Percentiles rank a stretch among this genome's conserved stretches.
phyloP scores from a whole-genome alignment of 2,797 vertebrate species.

The Neosalanx taihuensis region DNA sequence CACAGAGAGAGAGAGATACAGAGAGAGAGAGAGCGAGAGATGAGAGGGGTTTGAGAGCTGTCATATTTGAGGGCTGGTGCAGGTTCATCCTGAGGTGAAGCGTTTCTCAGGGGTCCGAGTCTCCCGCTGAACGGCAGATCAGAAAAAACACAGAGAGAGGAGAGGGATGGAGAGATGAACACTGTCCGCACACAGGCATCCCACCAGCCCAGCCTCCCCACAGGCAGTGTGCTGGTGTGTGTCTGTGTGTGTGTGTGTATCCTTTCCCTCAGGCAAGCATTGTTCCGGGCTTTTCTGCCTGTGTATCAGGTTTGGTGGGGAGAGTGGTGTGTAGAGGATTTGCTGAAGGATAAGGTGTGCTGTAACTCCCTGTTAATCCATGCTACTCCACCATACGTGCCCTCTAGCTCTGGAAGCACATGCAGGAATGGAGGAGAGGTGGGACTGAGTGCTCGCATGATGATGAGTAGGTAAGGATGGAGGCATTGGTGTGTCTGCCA shows the following conservation, averaged over 20 bases:
- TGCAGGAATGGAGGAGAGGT: neutral
- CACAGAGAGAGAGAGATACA: too few species aligned
- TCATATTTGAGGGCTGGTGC: conserved; percentile 67
- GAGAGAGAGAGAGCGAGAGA: conserved; percentile 43
- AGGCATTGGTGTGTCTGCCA: neutral
- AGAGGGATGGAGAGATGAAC: conserved; percentile 54
- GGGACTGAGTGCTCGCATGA: neutral
- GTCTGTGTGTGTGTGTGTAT: conserved; percentile 7
- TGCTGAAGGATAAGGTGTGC: neutral
- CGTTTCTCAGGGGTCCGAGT: conserved; percentile 69
- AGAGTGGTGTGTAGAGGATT: neutral
- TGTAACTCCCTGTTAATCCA: neutral
- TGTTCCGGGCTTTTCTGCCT: conserved; percentile 7
- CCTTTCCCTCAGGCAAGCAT: neutral
- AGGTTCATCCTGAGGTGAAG: conserved; percentile 70
- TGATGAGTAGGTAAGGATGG: neutral
- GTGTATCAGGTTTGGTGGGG: conserved; percentile 2
- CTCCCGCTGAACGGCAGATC: conserved; percentile 60
- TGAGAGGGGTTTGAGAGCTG: conserved; percentile 65
- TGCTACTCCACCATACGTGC: neutral
- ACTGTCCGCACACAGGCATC: conserved; percentile 48
- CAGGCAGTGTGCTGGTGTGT: conserved; percentile 8
- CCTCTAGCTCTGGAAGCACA: neutral
- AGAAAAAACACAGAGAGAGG: conserved; percentile 46
- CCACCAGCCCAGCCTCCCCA: conserved; percentile 26